phyloP scores from a whole-genome alignment of 1,140 invertebrate species.

The Neotoxoptera formosana region DNA sequence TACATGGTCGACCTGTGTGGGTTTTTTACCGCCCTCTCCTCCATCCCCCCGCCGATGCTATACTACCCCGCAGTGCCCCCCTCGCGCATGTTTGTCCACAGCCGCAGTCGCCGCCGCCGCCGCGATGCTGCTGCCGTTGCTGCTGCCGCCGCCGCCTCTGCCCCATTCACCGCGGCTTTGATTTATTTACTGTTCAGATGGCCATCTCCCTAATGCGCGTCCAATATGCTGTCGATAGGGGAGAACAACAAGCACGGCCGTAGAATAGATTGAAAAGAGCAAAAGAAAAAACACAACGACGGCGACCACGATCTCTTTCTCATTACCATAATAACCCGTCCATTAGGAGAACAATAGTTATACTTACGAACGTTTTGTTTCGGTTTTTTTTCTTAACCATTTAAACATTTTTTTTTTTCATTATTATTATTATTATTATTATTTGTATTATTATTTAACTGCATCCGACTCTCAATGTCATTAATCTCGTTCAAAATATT shows the following conservation, averaged over 20 bases:
- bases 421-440: not conserved
- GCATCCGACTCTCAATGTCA: conserved; percentile 21
- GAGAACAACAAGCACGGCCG: conserved; percentile 28
- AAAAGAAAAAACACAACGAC: conserved; percentile 30
- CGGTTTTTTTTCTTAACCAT: not conserved
- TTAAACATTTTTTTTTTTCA: conserved; percentile 1
- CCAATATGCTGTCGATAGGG: conserved; percentile 43
- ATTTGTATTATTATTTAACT: conserved; percentile 2
- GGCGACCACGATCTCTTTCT: conserved; percentile 47
- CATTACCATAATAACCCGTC: conserved; percentile 57
- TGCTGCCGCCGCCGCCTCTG: conserved; percentile 12
- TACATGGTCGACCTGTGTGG: conserved; percentile 58
- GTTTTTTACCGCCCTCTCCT: conserved; percentile 51
- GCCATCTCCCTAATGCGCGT: conserved; percentile 56
- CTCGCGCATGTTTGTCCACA: conserved; percentile 13
- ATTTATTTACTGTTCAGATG: conserved; percentile 58
- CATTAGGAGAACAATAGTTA: conserved; percentile 57
- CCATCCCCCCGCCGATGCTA: not conserved
- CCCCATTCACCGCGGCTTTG: conserved; percentile 54
- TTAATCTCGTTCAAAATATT: conserved; percentile 48
- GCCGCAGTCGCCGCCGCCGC: not conserved
- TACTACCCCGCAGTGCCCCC: not conserved
- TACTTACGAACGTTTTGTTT: conserved; percentile 50
- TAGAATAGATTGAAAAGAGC: conserved; percentile 42
- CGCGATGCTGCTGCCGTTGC: not conserved